Base-by-base conservation (phyloP, 1,140 invertebrate genomes). In the Frieseomelitta varia region DNA sequence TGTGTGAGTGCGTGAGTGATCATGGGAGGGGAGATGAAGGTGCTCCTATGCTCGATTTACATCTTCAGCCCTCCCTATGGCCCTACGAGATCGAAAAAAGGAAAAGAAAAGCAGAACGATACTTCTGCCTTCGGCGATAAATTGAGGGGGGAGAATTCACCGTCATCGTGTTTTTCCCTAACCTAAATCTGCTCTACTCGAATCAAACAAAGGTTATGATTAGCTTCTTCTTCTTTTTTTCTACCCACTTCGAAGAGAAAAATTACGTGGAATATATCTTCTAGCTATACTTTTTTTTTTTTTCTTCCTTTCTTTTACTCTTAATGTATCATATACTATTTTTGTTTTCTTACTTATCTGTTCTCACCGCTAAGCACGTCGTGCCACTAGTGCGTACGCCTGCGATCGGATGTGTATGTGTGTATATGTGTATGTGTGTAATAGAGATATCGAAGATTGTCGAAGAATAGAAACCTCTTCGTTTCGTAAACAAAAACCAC, bases 231-330 rank as follows among this genome's bases (percentile, higher is more conserved):
- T 30, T 30, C 6, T 15, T 67, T 58, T n/a, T 19, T n/a, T n/a
- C n/a, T n/a, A n/a, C 17, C 34, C 39, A 39, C n/a, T 67, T 84
- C 81, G 73, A 86, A 84, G 67, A 67, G 39, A 39, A 39, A 39
- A 65, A 75, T 88, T 89, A 89, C 85, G 78, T 84, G 84, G 74
- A 89, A 86, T 89, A 89, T 84, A 88, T 34, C 77, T 61, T 72
- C 87, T 88, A 89, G 27, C 72, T 89, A 86, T 19, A 71, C 73
- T 82, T 86, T 63, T 55, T 71, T 78, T 47, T 61, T 78, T 85
- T 68, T 58, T 75, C 58, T 34, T n/a, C 30, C n/a, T 72, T 63
- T 63, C 14, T 14, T 39, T 39, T 39, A 39, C 39, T 39, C 39
- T 63, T 72, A n/a, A 27, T 53, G n/a, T 86, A 68, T 67, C 56